Conservation (phyloP, 2,888 invertebrate genomes). For the Penaeus monodon region DNA sequence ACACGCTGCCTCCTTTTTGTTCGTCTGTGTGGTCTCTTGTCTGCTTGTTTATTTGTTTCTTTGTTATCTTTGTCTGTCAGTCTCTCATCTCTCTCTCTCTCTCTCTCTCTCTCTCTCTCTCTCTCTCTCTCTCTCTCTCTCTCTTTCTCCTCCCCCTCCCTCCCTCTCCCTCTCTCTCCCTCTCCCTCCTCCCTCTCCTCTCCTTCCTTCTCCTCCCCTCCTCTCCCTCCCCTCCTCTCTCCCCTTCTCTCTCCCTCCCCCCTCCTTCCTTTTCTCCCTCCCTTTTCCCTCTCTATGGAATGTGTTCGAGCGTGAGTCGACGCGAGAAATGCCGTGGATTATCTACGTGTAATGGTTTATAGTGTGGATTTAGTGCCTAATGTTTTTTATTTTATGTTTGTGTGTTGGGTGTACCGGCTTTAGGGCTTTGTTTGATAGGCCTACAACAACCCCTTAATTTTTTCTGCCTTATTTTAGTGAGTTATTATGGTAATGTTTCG, state of each 20-base stretch:
- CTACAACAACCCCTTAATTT: background rate
- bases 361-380: no score
- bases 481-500: no score
- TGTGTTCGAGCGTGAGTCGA: background rate
- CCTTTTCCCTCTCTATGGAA: background rate
- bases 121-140: background rate
- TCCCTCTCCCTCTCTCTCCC: background rate
- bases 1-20: background rate
- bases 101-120: slow-evolving; percentile 11
- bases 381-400: no score
- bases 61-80: background rate
- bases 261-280: background rate
- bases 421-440: no score
- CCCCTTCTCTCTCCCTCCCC: background rate
- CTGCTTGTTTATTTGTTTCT: background rate
- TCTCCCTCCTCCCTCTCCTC: background rate
- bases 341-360: no score
- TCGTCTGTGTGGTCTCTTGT: no score
- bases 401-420: no score
- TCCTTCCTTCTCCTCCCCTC: background rate
- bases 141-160: background rate
- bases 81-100: background rate
- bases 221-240: no score
- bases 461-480: no score
- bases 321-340: no score